phyloP scores from a whole-genome alignment of 2,888 invertebrate genomes.

The Amitus sp. region DNA sequence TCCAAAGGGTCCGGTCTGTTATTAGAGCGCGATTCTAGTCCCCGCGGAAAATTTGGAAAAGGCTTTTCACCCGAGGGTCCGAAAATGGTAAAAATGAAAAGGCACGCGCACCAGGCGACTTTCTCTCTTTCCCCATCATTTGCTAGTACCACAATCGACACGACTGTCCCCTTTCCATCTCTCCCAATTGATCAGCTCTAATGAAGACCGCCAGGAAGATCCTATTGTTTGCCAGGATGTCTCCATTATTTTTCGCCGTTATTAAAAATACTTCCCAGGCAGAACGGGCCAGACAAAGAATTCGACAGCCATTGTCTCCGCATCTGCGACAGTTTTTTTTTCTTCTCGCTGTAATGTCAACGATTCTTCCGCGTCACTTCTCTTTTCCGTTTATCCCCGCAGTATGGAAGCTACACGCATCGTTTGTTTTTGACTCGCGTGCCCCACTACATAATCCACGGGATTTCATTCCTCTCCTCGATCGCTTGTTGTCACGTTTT shows the following conservation, averaged over 20 bases:
- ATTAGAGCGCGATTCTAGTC: too few relatives aligned
- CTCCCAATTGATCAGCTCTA: constrained; percentile 40
- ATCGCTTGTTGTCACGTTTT: constrained; percentile 24
- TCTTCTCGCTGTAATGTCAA: constrained; percentile 58
- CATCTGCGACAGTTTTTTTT: constrained; percentile 55
- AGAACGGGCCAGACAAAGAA: constrained; percentile 54
- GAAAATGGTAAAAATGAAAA: too few relatives aligned
- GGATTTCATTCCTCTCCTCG: constrained; percentile 9
- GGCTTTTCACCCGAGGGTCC: too few relatives aligned
- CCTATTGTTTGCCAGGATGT: constrained; percentile 56
- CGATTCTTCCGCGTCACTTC: constrained; percentile 52
- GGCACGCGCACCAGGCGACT: too few relatives aligned
- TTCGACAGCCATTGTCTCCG: constrained; percentile 62
- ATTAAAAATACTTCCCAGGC: constrained; percentile 57
- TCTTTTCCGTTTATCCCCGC: constrained; percentile 4
- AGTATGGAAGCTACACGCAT: constrained; percentile 17
- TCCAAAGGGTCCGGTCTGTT: constrained; percentile 38
- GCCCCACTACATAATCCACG: constrained; percentile 25
- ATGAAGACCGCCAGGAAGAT: constrained; percentile 36
- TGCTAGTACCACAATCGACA: too few relatives aligned
- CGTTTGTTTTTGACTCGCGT: constrained; percentile 19
- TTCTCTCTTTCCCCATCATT: too few relatives aligned
- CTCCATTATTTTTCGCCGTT: constrained; percentile 64
- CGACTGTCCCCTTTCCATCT: too few relatives aligned
- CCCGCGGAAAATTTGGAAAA: too few relatives aligned